Evolutionary conservation across 2,888 invertebrate species (phyloP).

Genomic region (Seira sanloemensis): DNA sequence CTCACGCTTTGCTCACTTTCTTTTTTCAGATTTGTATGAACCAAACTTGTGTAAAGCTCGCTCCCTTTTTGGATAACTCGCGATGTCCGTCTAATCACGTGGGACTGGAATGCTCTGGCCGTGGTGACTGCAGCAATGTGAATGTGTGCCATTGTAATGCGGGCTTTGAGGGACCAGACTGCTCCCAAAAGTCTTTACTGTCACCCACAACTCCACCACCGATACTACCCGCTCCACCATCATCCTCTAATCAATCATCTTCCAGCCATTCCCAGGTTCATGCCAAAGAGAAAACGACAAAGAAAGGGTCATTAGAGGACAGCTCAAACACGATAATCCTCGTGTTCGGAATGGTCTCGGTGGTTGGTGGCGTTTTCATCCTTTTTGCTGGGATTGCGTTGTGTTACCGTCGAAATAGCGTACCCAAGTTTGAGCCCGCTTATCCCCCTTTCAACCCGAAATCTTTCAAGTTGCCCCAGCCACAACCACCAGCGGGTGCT

Average conservation of each 20-base stretch:
- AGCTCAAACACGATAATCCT: conserved; percentile 98
- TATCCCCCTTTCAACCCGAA: conserved; percentile 73
- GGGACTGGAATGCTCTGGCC: conserved; percentile 93
- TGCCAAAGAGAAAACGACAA: conserved; percentile 60
- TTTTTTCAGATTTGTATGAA: conserved; percentile 86
- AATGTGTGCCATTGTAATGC: conserved; percentile 94
- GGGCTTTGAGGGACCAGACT: conserved; percentile 93
- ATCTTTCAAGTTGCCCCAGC: conserved; percentile 69
- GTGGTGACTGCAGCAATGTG: conserved; percentile 94
- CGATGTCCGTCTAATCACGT: conserved; percentile 93
- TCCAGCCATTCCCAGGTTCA: conserved; percentile 42
- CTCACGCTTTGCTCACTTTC: conserved; percentile 16
- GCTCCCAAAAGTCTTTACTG: conserved; percentile 85
- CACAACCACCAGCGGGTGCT: conserved; percentile 35
- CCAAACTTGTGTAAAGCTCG: conserved; percentile 92
- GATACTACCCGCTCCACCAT: conserved; percentile 73
- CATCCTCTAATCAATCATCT: conserved; percentile 33
- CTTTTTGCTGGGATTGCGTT: conserved; percentile 99
- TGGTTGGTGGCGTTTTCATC: conserved; percentile 99
- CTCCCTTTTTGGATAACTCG: conserved; percentile 88
- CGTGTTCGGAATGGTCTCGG: conserved; percentile 98
- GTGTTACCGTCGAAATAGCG: conserved; percentile 85
- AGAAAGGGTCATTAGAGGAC: conserved; percentile 87
- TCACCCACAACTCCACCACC: conserved; percentile 55
- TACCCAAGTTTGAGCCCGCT: conserved; percentile 71